Base-by-base conservation (phyloP, 2,888 invertebrate species). In the Pachliopta kotzebuea region DNA sequence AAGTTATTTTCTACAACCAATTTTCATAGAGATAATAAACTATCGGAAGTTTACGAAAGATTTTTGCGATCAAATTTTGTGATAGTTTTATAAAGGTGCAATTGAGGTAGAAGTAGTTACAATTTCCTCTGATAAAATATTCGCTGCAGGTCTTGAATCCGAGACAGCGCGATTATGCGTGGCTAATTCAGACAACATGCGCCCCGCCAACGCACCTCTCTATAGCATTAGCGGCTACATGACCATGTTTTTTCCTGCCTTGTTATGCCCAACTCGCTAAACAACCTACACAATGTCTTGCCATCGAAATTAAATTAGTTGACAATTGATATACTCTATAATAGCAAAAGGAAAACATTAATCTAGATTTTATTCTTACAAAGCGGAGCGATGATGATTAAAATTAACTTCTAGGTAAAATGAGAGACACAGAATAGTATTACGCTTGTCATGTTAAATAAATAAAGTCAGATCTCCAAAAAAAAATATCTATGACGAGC, bases 171-270 rank as follows among this genome's bases (percentile, higher is more conserved):
- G 76, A 82, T 81, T 81, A 79, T 80, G 76, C 81, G 80, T 74
- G 76, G 69, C 82, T 78, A 83, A 85, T 84, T 77, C 76, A 71
- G 71, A 66, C 79, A 81, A 80, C 84, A 76, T 79, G 76, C 67
- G 69, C 66, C 72, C 73, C 76, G 78, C 76, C 79, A 77, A 80
- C 80, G 79, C 78, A 60, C 61, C 67, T 20, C 63, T 45, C 53
- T 21, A 63, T 54, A 26, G 71, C 74, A 69, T 75, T 72, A 76
- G 77, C 81, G 76, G 78, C 71, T 69, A 76, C 73, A 69, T 66
- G 67, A 74, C 80, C 80, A 72, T 67, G 71, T 63, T 45, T 58
- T 63, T 63, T 58, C n/a, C 53, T 58, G 26, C 50, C 21, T 52
- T 11, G 9, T 57, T 45, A 45, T 23, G 21, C 24, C 23, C 50